Evolutionary conservation across 2,113 vertebrate genomes (phyloP), one percentile per base, ranked within the genome.

Genomic region (Dasyprocta punctata): DNA sequence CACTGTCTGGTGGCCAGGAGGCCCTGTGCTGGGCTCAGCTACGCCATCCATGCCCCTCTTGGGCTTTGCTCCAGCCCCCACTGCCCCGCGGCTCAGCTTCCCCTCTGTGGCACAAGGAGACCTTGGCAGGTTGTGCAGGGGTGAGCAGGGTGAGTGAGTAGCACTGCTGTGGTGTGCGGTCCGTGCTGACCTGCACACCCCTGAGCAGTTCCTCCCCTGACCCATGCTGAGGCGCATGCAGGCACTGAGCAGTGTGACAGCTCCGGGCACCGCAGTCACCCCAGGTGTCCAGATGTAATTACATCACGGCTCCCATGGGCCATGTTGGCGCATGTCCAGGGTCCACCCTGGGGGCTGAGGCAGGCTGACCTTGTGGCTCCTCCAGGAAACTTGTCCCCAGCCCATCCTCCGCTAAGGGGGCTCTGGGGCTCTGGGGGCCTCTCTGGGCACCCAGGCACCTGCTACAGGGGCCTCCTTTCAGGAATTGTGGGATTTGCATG

Each of bases 171-270:
- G 12, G 83, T 41, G 7, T 86, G 58, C 14, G 44, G n/a, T 83
- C 90, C n/a, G 14, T n/a, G 24, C 33, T 52, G 22, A 47, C 9
- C 19, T 63, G 38, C 19, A 44, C 44, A 17, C 24, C 17, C 0
- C 30, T 26, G 41, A 41, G 24, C 33, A 13, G 47, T 28, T 54
- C 41, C 36, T 30, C 26, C 5, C 17, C 1, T 26, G 10, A 11
- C 3, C 1, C 19, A 3, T 17, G 1, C 47, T 11, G 30, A 22
- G 11, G 80, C 12, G 0, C 52, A 14, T 5, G 0, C 5, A 7
- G 3, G 1, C 80, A 58, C 36, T 24, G 36, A n/a, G 30, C 78
- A 26, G 19, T 24, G 4, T 12, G 49, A 58, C 30, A 19, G 19
- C 41, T 28, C 11, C 71, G 44, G 22, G 38, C 38, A 14, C 20